These are phyloP conservation scores for Tipula confusa DNA, from an alignment of 2,888 invertebrate genomes.

Conservation along the genomic window DNA sequence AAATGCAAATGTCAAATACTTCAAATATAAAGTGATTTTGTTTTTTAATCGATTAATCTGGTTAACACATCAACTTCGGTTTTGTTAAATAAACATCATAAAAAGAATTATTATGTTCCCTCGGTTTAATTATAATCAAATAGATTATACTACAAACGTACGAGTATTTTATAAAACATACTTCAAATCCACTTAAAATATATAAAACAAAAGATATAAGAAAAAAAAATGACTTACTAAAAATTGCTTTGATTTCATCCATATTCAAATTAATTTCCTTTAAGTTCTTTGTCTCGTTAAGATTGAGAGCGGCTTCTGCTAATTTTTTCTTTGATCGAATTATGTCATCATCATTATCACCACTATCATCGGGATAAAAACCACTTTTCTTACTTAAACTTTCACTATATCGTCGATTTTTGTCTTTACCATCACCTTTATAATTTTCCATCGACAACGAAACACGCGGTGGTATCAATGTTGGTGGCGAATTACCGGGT, in stretches of 20 bases:
- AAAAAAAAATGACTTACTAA: not conserved
- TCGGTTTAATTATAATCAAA: not conserved
- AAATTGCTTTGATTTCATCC: constrained; percentile 21
- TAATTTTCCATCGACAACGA: not conserved
- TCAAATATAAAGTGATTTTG: too few relatives aligned
- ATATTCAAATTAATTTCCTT: not conserved
- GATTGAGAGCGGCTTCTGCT: not conserved
- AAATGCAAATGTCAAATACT: too few relatives aligned
- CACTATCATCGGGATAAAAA: not conserved
- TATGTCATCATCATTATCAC: constrained; percentile 26
- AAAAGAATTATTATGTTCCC: not conserved
- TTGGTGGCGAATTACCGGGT: not conserved
- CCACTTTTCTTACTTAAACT: not conserved
- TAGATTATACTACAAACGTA: not conserved
- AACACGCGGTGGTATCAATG: not conserved
- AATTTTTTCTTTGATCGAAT: not conserved
- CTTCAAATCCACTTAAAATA: not conserved
- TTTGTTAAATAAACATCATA: not conserved
- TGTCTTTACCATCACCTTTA: not conserved
- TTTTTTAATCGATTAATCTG: too few relatives aligned
- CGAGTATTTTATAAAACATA: too few relatives aligned
- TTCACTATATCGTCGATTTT: not conserved
- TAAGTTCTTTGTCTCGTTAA: not conserved
- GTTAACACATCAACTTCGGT: too few relatives aligned
- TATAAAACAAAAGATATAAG: not conserved